Percentiles rank a stretch among this genome's conserved stretches.
These are phyloP conservation scores for Mythimna lalbum DNA, from an alignment of 2,888 invertebrate species.

Conservation along the genomic window DNA sequence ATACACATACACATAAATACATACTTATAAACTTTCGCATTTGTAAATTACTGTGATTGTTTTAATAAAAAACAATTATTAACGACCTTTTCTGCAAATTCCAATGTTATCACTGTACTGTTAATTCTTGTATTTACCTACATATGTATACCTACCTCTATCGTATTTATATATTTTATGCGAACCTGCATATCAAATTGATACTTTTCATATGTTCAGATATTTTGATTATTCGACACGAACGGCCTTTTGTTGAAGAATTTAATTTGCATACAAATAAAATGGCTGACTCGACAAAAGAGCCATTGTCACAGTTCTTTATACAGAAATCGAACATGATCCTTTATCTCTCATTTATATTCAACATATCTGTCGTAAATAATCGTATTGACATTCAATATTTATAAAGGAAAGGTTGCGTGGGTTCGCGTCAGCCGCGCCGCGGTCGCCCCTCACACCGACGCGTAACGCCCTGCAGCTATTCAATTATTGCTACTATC, in stretches of 20 bases:
- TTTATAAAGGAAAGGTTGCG: slow-evolving; percentile 88
- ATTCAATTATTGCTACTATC: slow-evolving; percentile 61
- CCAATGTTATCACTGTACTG: slow-evolving; percentile 32
- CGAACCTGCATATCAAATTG: slow-evolving; percentile 65
- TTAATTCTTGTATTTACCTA: slow-evolving; percentile 40
- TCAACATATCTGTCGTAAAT: slow-evolving; percentile 87
- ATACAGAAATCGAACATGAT: slow-evolving; percentile 83
- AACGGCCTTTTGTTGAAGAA: slow-evolving; percentile 75
- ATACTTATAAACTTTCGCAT: no score
- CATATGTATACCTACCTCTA: slow-evolving; percentile 18
- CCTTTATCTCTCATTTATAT: slow-evolving; percentile 88
- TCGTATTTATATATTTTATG: slow-evolving; percentile 58
- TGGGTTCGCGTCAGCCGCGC: slow-evolving; percentile 78
- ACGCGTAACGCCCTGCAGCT: slow-evolving; percentile 54
- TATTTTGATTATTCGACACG: slow-evolving; percentile 75
- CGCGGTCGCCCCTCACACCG: slow-evolving; percentile 70
- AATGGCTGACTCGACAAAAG: slow-evolving; percentile 88
- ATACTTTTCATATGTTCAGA: slow-evolving; percentile 67
- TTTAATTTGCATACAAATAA: slow-evolving; percentile 88
- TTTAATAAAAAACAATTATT: background rate
- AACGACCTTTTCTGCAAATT: slow-evolving; percentile 22
- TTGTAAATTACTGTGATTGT: slow-evolving; percentile 32
- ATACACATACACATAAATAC: no score
- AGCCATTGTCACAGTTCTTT: slow-evolving; percentile 85
- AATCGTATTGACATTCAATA: slow-evolving; percentile 88